Base-by-base conservation (phyloP, 1,140 invertebrate species). In the Hyposmocoma kahamanoa region DNA sequence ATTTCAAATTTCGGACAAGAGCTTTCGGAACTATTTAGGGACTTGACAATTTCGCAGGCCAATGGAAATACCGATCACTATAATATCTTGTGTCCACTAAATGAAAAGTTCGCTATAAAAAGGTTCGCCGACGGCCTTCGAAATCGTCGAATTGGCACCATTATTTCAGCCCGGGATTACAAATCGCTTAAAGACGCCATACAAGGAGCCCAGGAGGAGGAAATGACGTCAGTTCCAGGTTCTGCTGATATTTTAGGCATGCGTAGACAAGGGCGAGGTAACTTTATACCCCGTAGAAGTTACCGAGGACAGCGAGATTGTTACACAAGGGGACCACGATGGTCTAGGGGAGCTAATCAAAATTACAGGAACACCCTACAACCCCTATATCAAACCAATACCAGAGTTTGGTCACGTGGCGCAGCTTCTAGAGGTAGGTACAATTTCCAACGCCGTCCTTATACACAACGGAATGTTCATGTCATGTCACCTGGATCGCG, bases 161-260 rank as follows among this genome's bases (percentile, higher is more conserved):
- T 57, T 9, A 50, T 57, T 17, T 42, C 50, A 10, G 47, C 55
- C n/a, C 47, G 55, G 42, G 43, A 53, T 21, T 57, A 45, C 42
- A 26, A 21, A 20, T 22, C 36, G 1, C 34, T 50, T 10, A 50
- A 22, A 19, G 53, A 50, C 0, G 47, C 53, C 2, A 50, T 55
- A 17, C 53, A 50, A n/a, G 47, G 42, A 36, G 53, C 53, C 5
- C 24, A 46, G 11, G 53, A 55, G n/a, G 43, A 45, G 21, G 50
- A 46, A 19, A 28, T 41, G 19, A 8, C 19, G 32, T 36, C 38
- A 41, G 4, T 20, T 5, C 19, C 18, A 22, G 32, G 8, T 13
- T 34, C 32, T 10, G 8, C 5, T n/a, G n/a, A 34, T 4, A 34
- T 34, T 4, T 8, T 13, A 13, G 5, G 32, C 13, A 34, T 5